phyloP scores from a whole-genome alignment of 2,797 vertebrate genomes.

The Muscicapa comitata region DNA sequence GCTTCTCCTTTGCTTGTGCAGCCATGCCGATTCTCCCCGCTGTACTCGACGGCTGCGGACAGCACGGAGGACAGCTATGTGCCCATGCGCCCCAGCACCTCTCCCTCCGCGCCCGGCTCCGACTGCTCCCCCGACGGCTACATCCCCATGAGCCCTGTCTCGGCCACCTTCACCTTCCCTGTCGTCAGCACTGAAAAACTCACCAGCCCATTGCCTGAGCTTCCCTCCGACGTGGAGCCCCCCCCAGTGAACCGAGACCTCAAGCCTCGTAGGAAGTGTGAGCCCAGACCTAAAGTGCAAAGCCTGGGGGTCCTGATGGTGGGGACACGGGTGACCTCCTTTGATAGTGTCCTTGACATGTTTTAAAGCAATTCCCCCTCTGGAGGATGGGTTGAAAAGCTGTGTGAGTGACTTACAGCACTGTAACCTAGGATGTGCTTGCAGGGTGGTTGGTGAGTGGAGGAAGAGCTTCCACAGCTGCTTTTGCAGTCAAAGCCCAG shows the following conservation, averaged over 20 bases:
- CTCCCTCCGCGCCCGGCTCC: constrained; percentile 59
- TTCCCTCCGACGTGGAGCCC: constrained; percentile 81
- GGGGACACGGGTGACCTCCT: neutral
- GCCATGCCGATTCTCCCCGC: constrained; percentile 75
- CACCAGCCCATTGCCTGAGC: constrained; percentile 70
- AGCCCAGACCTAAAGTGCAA: constrained; percentile 14
- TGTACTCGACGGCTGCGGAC: constrained; percentile 53
- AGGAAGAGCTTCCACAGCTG: neutral
- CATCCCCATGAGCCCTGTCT: constrained; percentile 90
- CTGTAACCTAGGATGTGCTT: neutral
- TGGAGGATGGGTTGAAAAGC: neutral
- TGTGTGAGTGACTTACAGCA: neutral
- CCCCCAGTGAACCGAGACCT: constrained; percentile 93
- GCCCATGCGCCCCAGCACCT: constrained; percentile 84
- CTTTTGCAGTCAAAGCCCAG: neutral
- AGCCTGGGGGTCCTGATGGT: neutral
- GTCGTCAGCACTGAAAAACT: constrained; percentile 64
- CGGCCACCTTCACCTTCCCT: constrained; percentile 62
- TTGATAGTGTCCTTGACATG: neutral
- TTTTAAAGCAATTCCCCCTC: neutral
- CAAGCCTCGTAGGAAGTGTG: constrained; percentile 91
- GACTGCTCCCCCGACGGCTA: constrained; percentile 82
- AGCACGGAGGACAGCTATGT: constrained; percentile 85
- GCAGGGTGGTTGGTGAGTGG: neutral
- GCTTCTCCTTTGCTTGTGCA: constrained; percentile 29